phyloP scores from a whole-genome alignment of 23 tunicate species.

The Aplidium turbinatum region DNA sequence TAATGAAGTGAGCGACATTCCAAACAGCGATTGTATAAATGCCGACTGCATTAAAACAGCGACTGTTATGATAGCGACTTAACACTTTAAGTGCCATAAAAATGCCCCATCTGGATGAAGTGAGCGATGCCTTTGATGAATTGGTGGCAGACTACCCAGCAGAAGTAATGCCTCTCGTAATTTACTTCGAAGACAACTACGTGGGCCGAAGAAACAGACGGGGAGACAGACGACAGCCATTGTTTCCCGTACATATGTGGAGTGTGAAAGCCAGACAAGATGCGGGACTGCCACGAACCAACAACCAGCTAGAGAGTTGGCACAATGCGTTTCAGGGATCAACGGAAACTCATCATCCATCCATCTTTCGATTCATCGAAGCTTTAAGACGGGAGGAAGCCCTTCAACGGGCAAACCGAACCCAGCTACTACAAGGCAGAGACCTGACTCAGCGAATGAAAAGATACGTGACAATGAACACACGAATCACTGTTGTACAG shows the following conservation, averaged over 20 bases:
- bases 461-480: neutral
- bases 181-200: neutral
- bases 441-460: neutral
- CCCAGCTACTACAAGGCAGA: neutral
- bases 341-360: constrained; percentile 3
- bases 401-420: constrained; percentile 8
- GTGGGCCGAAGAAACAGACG: neutral
- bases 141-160: constrained; percentile 9
- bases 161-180: neutral
- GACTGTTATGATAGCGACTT: too few species aligned
- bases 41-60: too few species aligned
- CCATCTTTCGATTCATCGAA: constrained; percentile 5
- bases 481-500: constrained; percentile 7
- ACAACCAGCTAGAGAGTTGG: constrained; percentile 10
- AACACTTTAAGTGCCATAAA: too few species aligned
- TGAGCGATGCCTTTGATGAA: constrained; percentile 2
- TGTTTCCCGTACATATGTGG: neutral
- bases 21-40: too few species aligned
- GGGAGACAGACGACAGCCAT: constrained; percentile 5
- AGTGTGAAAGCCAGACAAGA: constrained; percentile 6
- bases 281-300: constrained; percentile 1
- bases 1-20: too few species aligned
- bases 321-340: constrained; percentile 15
- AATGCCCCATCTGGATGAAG: too few species aligned
- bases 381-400: constrained; percentile 11